These are phyloP conservation scores for Mya arenaria DNA, from an alignment of 1,140 invertebrate species.

Conservation along the genomic window DNA sequence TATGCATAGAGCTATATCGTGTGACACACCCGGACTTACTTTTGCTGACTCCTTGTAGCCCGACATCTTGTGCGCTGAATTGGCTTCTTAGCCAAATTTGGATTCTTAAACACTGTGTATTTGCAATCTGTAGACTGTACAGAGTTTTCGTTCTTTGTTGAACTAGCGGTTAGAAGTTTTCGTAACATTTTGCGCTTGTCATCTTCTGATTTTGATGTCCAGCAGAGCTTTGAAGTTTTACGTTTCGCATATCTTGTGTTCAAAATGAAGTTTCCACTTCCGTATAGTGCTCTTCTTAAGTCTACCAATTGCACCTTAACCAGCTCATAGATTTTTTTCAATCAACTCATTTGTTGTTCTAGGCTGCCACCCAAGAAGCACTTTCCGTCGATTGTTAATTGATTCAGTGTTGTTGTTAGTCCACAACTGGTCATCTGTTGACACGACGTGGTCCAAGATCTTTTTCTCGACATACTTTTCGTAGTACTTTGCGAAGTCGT, in stretches of 20 bases:
- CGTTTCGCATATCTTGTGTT: background rate
- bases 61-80: background rate
- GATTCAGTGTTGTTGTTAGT: conserved; percentile 26
- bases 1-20: no score
- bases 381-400: conserved; percentile 22
- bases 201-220: background rate
- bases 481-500: background rate
- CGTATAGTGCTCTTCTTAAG: conserved; percentile 8
- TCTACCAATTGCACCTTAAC: conserved; percentile 18
- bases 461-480: conserved; percentile 15
- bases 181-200: background rate
- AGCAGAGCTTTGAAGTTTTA: background rate
- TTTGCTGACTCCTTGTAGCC: background rate
- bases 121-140: background rate
- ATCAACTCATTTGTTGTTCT: background rate
- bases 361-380: background rate
- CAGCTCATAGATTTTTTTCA: conserved; percentile 1
- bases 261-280: conserved; percentile 9
- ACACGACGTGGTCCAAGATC: background rate
- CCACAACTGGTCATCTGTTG: background rate
- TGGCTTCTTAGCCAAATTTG: background rate
- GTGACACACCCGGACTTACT: no score
- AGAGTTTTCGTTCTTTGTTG: background rate
- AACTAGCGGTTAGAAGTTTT: background rate
- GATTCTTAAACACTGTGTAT: background rate